Conservation (phyloP, 2,113 vertebrate species). For the Rana temporaria region DNA sequence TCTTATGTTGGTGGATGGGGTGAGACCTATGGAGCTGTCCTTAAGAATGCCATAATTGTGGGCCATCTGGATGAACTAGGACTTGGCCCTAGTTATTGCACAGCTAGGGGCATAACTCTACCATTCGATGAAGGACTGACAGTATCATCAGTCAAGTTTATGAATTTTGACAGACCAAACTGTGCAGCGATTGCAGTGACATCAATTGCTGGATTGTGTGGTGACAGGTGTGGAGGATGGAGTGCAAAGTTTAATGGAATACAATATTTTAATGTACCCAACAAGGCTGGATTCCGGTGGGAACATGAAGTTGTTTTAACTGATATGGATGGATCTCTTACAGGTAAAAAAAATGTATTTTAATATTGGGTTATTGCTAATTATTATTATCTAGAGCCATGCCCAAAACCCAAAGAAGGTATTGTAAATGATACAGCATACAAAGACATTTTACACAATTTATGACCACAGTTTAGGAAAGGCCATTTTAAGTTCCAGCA, state of each 20-base stretch:
- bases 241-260: constrained; percentile 70
- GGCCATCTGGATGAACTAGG: constrained; percentile 80
- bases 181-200: constrained; percentile 80
- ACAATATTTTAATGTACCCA: constrained; percentile 71
- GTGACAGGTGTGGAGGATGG: constrained; percentile 80
- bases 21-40: constrained; percentile 71
- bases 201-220: constrained; percentile 70
- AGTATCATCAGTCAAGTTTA: constrained; percentile 75
- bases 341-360: constrained; percentile 71
- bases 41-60: constrained; percentile 81
- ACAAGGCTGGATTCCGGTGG: constrained; percentile 84
- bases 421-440: no score
- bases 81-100: constrained; percentile 71
- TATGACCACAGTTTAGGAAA: no score
- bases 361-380: background rate
- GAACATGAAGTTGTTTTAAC: constrained; percentile 83
- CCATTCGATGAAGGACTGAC: constrained; percentile 84
- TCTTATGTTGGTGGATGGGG: constrained; percentile 71
- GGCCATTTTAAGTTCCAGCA: no score
- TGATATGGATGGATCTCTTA: constrained; percentile 82
- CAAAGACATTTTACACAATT: no score
- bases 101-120: constrained; percentile 70
- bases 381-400: no score
- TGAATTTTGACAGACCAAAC: constrained; percentile 77
- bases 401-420: no score